Conservation (phyloP, 2,888 invertebrate genomes). For the Xanthorhoe spadicearia region DNA sequence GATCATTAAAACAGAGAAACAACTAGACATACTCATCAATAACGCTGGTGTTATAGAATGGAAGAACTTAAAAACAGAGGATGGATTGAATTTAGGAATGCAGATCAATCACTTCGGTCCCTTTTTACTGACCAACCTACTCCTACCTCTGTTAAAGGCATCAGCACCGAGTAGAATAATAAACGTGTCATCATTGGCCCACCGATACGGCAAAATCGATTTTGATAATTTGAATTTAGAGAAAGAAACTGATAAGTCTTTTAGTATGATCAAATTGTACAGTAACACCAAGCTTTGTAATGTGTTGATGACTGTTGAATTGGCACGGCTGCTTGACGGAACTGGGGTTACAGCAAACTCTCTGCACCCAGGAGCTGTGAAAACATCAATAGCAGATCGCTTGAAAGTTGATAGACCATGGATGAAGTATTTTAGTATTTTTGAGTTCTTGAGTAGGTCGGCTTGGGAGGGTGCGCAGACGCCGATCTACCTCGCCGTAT, state of each 20-base stretch:
- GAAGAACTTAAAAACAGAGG: slow-evolving; percentile 78
- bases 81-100: slow-evolving; percentile 85
- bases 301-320: slow-evolving; percentile 89
- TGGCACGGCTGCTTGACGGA: slow-evolving; percentile 87
- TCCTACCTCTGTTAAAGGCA: slow-evolving; percentile 75
- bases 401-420: slow-evolving; percentile 77
- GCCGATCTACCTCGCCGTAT: slow-evolving; percentile 80
- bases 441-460: slow-evolving; percentile 52
- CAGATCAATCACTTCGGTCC: slow-evolving; percentile 86
- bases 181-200: slow-evolving; percentile 65
- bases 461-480: slow-evolving; percentile 76
- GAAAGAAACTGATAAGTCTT: slow-evolving; percentile 49
- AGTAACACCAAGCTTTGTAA: slow-evolving; percentile 89
- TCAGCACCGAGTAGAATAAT: slow-evolving; percentile 73
- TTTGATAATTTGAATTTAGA: slow-evolving; percentile 61
- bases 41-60: slow-evolving; percentile 84
- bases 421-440: slow-evolving; percentile 61
- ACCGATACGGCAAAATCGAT: slow-evolving; percentile 56
- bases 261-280: slow-evolving; percentile 45
- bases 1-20: slow-evolving; percentile 77
- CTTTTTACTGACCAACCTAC: slow-evolving; percentile 87
- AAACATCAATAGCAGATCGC: slow-evolving; percentile 75
- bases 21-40: slow-evolving; percentile 85
- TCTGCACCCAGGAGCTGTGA: slow-evolving; percentile 90
- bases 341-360: slow-evolving; percentile 90